phyloP scores from a whole-genome alignment of 1,140 invertebrate genomes.

The Macrostomum lignano region DNA sequence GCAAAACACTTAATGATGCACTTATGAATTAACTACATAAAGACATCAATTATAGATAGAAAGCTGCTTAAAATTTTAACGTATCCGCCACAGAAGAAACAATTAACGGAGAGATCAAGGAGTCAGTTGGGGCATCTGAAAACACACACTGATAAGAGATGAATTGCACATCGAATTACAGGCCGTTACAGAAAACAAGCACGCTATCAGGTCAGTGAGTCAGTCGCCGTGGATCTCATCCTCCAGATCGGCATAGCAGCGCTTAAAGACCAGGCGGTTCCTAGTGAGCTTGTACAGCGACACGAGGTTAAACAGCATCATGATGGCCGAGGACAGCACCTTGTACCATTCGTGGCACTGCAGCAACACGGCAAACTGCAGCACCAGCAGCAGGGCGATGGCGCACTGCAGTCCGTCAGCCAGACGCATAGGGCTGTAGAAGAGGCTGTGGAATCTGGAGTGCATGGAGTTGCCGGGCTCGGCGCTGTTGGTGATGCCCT shows the following conservation, averaged over 20 bases:
- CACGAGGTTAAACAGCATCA: constrained; percentile 63
- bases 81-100: too few species aligned
- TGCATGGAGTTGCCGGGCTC: constrained; percentile 53
- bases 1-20: too few species aligned
- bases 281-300: constrained; percentile 57
- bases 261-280: constrained; percentile 50
- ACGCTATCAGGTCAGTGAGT: too few species aligned
- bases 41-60: too few species aligned
- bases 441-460: constrained; percentile 50
- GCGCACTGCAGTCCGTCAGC: constrained; percentile 43
- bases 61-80: too few species aligned
- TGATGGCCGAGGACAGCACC: constrained; percentile 47
- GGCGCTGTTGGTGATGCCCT: constrained; percentile 42
- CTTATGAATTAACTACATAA: too few species aligned
- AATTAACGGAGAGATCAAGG: too few species aligned
- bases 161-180: too few species aligned
- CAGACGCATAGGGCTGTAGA: constrained; percentile 51
- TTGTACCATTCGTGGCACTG: constrained; percentile 61
- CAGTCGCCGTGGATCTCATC: too few species aligned
- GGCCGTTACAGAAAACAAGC: too few species aligned
- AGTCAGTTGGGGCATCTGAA: too few species aligned
- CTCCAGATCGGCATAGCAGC: constrained; percentile 1
- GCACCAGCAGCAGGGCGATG: constrained; percentile 40
- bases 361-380: constrained; percentile 46
- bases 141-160: too few species aligned